Evolutionary conservation across 2,113 vertebrate species (phyloP).

Genomic region (Nycticryphes semicollaris): DNA sequence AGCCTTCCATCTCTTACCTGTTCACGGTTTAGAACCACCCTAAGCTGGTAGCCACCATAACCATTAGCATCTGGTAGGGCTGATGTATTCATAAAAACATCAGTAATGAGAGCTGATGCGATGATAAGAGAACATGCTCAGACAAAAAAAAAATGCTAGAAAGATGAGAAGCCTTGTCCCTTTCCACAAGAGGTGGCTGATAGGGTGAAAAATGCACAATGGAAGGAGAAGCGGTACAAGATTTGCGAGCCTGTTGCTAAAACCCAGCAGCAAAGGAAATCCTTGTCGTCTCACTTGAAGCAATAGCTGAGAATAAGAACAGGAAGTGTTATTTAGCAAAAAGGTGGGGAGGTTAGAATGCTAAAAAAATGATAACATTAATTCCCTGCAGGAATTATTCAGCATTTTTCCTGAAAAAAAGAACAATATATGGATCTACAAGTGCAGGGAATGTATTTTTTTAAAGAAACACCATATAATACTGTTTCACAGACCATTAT

Average conservation of each 20-base stretch:
- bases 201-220: background rate
- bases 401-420: background rate
- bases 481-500: background rate
- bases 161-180: background rate
- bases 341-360: background rate
- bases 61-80: background rate
- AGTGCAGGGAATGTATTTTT: background rate
- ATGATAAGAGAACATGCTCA: background rate
- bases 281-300: background rate
- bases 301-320: background rate
- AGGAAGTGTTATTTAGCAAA: background rate
- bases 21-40: background rate
- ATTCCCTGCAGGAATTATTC: background rate
- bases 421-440: background rate
- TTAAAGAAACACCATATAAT: background rate
- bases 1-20: background rate
- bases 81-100: background rate
- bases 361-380: background rate
- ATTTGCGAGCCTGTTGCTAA: background rate
- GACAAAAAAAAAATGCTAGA: background rate
- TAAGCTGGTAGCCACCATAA: background rate
- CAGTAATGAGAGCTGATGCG: background rate
- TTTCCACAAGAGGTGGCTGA: background rate
- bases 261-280: background rate
- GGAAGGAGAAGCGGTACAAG: background rate